A percentile compares a stretch with the other conserved stretches of the same genome.
Evolutionary conservation across 37 sponge, comb jelly and placozoan species (phyloP).

Genomic region (Spongilla lacustris): DNA sequence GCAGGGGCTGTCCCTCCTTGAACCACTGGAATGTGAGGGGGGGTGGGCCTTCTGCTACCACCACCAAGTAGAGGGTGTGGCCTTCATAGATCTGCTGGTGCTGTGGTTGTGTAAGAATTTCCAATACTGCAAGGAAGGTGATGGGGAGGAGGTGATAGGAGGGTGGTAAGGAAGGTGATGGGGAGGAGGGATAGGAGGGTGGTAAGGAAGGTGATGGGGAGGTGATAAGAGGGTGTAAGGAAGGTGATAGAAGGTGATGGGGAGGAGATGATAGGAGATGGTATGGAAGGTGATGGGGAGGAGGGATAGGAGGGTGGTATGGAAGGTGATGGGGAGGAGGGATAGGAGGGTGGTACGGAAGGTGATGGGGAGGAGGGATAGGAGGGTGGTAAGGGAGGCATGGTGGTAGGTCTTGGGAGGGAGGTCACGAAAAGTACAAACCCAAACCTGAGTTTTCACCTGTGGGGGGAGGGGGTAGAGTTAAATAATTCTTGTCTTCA

Average conservation of each 20-base stretch:
- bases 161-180: neutral
- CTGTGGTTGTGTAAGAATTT: conserved; percentile 30
- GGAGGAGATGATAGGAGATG: too few species aligned
- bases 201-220: neutral
- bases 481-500: neutral
- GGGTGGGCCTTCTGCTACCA: conserved; percentile 27
- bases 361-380: neutral
- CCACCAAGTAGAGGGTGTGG: conserved; percentile 3
- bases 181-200: neutral
- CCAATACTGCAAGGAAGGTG: neutral
- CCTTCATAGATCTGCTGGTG: conserved; percentile 25
- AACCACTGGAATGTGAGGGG: conserved; percentile 83
- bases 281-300: neutral
- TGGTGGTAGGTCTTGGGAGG: too few species aligned
- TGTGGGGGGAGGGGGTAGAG: too few species aligned
- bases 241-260: too few species aligned
- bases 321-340: neutral
- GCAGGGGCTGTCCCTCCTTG: conserved; percentile 38
- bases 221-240: neutral
- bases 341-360: neutral
- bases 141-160: neutral
- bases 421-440: too few species aligned
- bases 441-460: neutral
- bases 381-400: neutral
- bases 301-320: neutral